Percentiles rank a stretch among this genome's conserved stretches.
phyloP scores from a whole-genome alignment of 1,140 invertebrate genomes.

The Macrocentrus cingulum region DNA sequence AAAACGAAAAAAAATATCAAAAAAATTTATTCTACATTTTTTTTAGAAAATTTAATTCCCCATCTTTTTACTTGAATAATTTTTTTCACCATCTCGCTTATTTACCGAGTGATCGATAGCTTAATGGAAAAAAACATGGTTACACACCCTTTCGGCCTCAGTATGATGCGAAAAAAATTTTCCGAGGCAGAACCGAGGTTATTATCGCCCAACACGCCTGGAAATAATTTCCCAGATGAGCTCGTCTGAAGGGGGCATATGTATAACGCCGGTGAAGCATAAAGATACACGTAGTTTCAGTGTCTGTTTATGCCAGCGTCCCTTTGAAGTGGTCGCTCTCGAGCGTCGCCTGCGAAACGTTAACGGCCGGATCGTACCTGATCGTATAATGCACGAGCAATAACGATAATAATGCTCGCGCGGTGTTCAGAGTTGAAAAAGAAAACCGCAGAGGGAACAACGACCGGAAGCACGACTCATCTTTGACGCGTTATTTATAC shows the following conservation, averaged over 20 bases:
- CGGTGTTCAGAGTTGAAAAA: conserved; percentile 10
- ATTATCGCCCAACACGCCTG: background rate
- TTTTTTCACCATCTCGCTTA: too few species aligned
- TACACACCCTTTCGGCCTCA: too few species aligned
- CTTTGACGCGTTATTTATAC: too few species aligned
- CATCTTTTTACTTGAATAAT: too few species aligned
- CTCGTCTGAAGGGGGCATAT: conserved; percentile 17
- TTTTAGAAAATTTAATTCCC: too few species aligned
- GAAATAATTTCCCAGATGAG: background rate
- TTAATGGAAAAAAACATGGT: too few species aligned
- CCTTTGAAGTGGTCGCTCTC: conserved; percentile 40
- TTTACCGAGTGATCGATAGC: too few species aligned
- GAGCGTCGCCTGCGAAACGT: conserved; percentile 11
- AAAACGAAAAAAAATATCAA: too few species aligned
- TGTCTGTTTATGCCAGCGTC: conserved; percentile 19
- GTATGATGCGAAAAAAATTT: background rate
- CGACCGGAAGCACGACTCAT: conserved; percentile 40
- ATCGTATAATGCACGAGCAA: conserved; percentile 24
- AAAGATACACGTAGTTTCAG: conserved; percentile 15
- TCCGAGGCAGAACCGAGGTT: background rate
- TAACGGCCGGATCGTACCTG: conserved; percentile 22
- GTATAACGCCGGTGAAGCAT: conserved; percentile 7
- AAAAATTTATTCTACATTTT: too few species aligned
- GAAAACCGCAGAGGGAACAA: conserved; percentile 22
- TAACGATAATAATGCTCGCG: conserved; percentile 13